Conservation (phyloP, 2,888 invertebrate species). For the Stenurella melanura region DNA sequence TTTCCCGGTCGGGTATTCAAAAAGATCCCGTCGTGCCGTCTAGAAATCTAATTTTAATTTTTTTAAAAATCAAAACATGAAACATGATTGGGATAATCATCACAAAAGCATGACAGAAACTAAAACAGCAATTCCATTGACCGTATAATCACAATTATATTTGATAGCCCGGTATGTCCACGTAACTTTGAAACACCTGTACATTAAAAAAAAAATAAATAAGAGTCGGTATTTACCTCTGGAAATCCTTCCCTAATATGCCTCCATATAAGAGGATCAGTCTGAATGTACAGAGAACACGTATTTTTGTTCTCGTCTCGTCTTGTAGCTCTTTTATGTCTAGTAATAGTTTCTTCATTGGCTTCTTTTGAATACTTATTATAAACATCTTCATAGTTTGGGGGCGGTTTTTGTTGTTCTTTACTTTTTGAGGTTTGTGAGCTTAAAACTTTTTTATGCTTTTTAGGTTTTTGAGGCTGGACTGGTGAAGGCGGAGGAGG, state of each 20-base stretch:
- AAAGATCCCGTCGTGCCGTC: too few species aligned
- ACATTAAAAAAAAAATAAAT: background rate
- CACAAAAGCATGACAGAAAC: too few species aligned
- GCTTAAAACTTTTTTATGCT: constrained; percentile 53
- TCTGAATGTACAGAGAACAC: constrained; percentile 97
- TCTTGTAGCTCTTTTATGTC: constrained; percentile 74
- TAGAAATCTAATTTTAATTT: too few species aligned
- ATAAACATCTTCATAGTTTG: constrained; percentile 74
- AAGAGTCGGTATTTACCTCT: constrained; percentile 83
- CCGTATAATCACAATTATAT: too few species aligned
- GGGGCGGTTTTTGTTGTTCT: constrained; percentile 52
- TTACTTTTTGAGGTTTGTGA: constrained; percentile 40
- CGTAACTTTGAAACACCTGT: too few species aligned
- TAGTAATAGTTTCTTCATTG: constrained; percentile 73
- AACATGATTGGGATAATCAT: too few species aligned
- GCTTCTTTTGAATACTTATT: constrained; percentile 88
- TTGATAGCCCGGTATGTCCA: too few species aligned
- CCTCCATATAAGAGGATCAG: constrained; percentile 98
- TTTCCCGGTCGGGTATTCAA: too few species aligned
- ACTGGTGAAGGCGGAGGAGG: constrained; percentile 67
- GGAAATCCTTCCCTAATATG: constrained; percentile 90
- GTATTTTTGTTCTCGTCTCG: constrained; percentile 88
- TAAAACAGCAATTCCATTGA: too few species aligned
- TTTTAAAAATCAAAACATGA: too few species aligned
- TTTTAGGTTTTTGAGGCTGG: constrained; percentile 54